Percentiles rank a stretch among this genome's conserved stretches.
These are phyloP conservation scores for Ellobium chinense DNA, from an alignment of 2,888 invertebrate genomes.

Conservation along the genomic window DNA sequence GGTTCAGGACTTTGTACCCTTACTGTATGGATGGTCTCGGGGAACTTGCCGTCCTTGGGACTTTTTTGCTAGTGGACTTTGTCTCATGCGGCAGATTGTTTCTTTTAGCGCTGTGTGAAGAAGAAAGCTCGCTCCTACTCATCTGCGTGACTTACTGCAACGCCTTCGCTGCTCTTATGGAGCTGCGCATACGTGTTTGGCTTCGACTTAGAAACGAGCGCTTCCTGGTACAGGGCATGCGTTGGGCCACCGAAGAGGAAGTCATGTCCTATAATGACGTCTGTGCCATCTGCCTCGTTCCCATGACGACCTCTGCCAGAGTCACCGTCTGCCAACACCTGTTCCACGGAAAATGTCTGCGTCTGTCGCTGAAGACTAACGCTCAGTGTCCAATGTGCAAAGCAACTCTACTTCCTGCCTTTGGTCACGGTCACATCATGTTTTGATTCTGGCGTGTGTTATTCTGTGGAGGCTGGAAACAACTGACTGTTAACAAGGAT, in stretches of 20 bases:
- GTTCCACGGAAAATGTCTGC: conserved; percentile 44
- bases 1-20: not conserved
- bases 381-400: conserved; percentile 40
- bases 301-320: conserved; percentile 38
- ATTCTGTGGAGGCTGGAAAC: too few species aligned
- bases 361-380: conserved; percentile 11
- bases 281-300: conserved; percentile 43
- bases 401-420: not conserved
- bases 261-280: conserved; percentile 41
- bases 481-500: too few species aligned
- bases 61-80: conserved; percentile 19
- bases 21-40: conserved; percentile 36
- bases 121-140: not conserved
- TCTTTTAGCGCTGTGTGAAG: not conserved
- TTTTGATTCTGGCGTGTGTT: too few species aligned
- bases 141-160: conserved; percentile 24
- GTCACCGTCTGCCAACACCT: conserved; percentile 35
- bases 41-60: conserved; percentile 23
- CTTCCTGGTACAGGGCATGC: not conserved
- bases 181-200: conserved; percentile 27
- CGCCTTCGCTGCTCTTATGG: conserved; percentile 26
- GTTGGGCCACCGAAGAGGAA: conserved; percentile 26
- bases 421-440: not conserved
- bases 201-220: conserved; percentile 17
- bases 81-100: not conserved